A percentile compares a stretch with the other conserved stretches of the same genome.
These are phyloP conservation scores for Pectinophora gossypiella DNA, from an alignment of 1,140 invertebrate species.

Conservation along the genomic window DNA sequence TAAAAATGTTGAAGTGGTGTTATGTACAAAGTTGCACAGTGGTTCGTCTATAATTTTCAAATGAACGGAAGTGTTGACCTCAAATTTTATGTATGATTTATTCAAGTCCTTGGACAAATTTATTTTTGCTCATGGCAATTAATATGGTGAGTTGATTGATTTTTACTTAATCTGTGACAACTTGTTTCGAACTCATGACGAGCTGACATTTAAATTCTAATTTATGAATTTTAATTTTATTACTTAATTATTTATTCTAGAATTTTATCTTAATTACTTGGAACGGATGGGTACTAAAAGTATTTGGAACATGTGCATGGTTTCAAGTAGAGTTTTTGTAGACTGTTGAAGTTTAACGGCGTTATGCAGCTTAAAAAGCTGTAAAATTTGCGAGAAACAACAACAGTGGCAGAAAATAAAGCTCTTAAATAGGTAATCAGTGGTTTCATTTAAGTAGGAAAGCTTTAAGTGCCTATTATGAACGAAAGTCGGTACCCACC, in stretches of 20 bases:
- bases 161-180: constrained; percentile 5
- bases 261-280: background rate
- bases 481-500: too few relatives aligned
- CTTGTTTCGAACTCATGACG: background rate
- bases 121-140: constrained; percentile 70
- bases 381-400: too few relatives aligned
- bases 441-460: too few relatives aligned
- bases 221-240: constrained; percentile 7
- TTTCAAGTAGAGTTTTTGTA: too few relatives aligned
- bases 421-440: too few relatives aligned
- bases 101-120: constrained; percentile 65
- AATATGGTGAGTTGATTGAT: constrained; percentile 58
- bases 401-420: too few relatives aligned
- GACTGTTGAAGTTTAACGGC: too few relatives aligned
- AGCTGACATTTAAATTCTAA: constrained; percentile 33
- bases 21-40: constrained; percentile 24
- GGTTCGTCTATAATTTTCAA: constrained; percentile 40
- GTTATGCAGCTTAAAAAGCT: too few relatives aligned
- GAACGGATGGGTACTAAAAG: background rate
- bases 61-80: constrained; percentile 53
- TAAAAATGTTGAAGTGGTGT: constrained; percentile 9
- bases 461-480: too few relatives aligned
- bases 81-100: constrained; percentile 73
- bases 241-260: constrained; percentile 3
- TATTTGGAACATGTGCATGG: too few relatives aligned